phyloP scores from a whole-genome alignment of 2,888 invertebrate species.

The Priocnemis perturbator region DNA sequence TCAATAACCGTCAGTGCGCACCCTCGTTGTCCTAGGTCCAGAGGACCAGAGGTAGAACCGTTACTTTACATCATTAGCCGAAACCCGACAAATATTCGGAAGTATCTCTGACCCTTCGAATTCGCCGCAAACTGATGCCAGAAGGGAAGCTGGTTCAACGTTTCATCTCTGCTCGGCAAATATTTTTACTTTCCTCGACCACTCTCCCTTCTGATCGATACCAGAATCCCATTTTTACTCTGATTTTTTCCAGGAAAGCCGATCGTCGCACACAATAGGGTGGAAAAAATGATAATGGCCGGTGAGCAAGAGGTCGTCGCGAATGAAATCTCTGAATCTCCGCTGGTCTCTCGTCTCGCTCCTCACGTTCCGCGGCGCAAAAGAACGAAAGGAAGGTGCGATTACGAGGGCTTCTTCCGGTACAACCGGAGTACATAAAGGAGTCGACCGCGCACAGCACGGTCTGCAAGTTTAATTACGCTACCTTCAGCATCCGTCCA shows the following conservation, averaged over 20 bases:
- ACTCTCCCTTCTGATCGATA: not conserved
- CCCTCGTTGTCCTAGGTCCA: constrained; percentile 52
- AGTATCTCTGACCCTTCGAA: too few relatives aligned
- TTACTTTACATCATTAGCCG: too few relatives aligned
- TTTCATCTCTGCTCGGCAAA: too few relatives aligned
- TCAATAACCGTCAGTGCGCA: constrained; percentile 42
- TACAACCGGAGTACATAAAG: constrained; percentile 20
- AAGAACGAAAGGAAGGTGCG: constrained; percentile 2
- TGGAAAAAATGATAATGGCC: not conserved
- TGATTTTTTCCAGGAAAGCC: not conserved
- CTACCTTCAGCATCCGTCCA: constrained; percentile 39
- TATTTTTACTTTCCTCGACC: too few relatives aligned
- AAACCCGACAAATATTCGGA: too few relatives aligned
- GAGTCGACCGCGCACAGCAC: constrained; percentile 41
- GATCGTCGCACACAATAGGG: not conserved
- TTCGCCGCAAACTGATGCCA: too few relatives aligned
- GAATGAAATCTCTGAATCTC: not conserved
- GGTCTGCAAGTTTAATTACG: constrained; percentile 49
- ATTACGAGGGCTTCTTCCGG: constrained; percentile 5
- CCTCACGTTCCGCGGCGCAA: not conserved
- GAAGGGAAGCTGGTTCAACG: not conserved
- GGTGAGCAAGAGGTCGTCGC: not conserved
- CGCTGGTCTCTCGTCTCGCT: not conserved
- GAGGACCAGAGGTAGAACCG: constrained; percentile 40
- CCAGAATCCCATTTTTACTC: not conserved